These are phyloP conservation scores for Xiphophorus couchianus DNA, from an alignment of 2,113 vertebrate genomes.

Conservation along the genomic window DNA sequence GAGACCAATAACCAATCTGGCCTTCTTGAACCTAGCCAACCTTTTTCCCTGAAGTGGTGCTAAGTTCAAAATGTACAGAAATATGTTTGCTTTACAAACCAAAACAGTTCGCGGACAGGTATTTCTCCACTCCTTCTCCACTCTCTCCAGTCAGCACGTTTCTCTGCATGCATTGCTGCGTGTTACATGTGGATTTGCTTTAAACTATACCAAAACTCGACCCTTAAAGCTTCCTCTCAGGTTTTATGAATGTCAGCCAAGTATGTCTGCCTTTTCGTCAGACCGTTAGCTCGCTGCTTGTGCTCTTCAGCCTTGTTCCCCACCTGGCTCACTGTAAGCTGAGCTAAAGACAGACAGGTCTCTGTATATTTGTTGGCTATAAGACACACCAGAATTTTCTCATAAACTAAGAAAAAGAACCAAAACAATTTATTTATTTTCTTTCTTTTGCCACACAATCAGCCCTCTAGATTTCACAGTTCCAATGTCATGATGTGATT, in stretches of 20 bases:
- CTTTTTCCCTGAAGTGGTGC: too few species aligned
- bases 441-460: too few species aligned
- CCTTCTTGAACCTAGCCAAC: not conserved
- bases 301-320: slow-evolving; percentile 3
- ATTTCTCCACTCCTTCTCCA: not conserved
- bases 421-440: not conserved
- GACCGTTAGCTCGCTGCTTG: slow-evolving; percentile 7
- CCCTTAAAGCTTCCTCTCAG: slow-evolving; percentile 7
- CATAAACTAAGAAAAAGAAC: not conserved
- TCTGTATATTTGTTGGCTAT: not conserved
- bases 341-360: not conserved
- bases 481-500: too few species aligned
- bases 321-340: slow-evolving; percentile 9
- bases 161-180: not conserved
- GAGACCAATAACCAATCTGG: too few species aligned
- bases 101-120: rapidly evolving
- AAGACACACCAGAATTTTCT: not conserved
- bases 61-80: too few species aligned
- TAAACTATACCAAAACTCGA: not conserved
- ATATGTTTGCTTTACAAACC: not conserved
- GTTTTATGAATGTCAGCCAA: slow-evolving; percentile 25
- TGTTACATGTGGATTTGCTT: slow-evolving; percentile 6
- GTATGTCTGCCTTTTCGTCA: slow-evolving; percentile 14
- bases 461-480: not conserved
- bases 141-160: not conserved